These are phyloP conservation scores for Phaedon cochleariae DNA, from an alignment of 2,888 invertebrate species.

Conservation along the genomic window DNA sequence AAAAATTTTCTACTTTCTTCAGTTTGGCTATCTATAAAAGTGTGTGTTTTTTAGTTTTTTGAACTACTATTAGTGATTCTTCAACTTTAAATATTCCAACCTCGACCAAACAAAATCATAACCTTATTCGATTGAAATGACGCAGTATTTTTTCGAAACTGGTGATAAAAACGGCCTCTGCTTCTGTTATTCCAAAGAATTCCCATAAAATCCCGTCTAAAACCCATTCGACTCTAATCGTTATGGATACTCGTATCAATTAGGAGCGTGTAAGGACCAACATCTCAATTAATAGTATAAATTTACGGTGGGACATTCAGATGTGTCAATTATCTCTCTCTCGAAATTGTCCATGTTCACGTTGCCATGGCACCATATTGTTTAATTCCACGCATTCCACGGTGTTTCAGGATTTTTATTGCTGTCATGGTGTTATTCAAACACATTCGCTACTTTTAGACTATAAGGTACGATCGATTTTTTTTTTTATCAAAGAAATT, in stretches of 20 bases:
- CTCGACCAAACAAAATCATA: too few relatives aligned
- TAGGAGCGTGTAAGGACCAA: slow-evolving; percentile 15
- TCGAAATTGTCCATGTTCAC: slow-evolving; percentile 7
- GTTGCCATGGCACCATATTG: slow-evolving; percentile 27
- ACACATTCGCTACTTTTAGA: slow-evolving; percentile 1
- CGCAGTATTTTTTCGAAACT: background rate
- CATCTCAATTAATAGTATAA: slow-evolving; percentile 23
- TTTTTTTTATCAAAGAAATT: too few relatives aligned
- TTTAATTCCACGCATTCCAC: slow-evolving; percentile 21
- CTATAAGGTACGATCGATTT: too few relatives aligned
- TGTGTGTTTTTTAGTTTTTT: too few relatives aligned
- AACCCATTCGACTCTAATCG: background rate
- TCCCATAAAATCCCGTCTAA: background rate
- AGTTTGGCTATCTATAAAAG: too few relatives aligned
- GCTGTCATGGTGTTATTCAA: background rate
- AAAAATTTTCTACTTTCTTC: too few relatives aligned
- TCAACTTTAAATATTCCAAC: too few relatives aligned
- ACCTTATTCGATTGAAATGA: too few relatives aligned
- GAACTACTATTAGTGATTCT: too few relatives aligned
- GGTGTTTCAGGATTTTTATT: slow-evolving; percentile 20
- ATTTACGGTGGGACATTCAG: slow-evolving; percentile 18
- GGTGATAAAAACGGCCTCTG: background rate
- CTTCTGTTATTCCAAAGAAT: background rate
- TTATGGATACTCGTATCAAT: background rate
- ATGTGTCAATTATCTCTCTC: slow-evolving; percentile 26